Percentiles rank a stretch among this genome's conserved stretches.
Evolutionary conservation across 23 tunicate genomes (phyloP).

Genomic region (Botrylloides violaceus): DNA sequence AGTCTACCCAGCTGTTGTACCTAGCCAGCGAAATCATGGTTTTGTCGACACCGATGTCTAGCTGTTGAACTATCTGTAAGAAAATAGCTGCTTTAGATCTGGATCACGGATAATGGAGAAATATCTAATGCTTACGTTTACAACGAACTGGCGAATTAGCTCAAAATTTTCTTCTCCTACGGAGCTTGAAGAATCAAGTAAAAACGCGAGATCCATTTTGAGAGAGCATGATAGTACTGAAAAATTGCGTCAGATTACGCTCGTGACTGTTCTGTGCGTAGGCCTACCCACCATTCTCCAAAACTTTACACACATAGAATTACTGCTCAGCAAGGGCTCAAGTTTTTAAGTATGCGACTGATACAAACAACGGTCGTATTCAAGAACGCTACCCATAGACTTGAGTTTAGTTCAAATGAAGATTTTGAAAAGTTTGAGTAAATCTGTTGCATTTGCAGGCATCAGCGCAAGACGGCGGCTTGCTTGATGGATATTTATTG

Average conservation of each 20-base stretch:
- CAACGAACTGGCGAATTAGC: slow-evolving; percentile 52
- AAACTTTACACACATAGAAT: too few relatives aligned
- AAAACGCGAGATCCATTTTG: slow-evolving; percentile 39
- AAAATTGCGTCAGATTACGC: background rate
- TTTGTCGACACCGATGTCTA: slow-evolving; percentile 34
- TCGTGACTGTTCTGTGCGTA: too few relatives aligned
- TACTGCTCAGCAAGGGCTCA: too few relatives aligned
- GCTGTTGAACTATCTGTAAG: slow-evolving; percentile 39
- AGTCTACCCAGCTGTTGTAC: slow-evolving; percentile 76
- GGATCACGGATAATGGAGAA: background rate
- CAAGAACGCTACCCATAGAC: too few relatives aligned
- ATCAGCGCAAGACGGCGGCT: too few relatives aligned
- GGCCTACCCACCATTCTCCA: too few relatives aligned
- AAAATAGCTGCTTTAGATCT: background rate
- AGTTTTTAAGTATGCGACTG: too few relatives aligned
- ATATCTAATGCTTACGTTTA: slow-evolving; percentile 21
- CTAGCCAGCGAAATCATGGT: slow-evolving; percentile 50
- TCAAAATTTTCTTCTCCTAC: slow-evolving; percentile 74
- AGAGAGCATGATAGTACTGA: slow-evolving; percentile 22
- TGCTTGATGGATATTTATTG: too few relatives aligned
- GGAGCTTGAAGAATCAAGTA: slow-evolving; percentile 78
- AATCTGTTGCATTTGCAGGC: too few relatives aligned
- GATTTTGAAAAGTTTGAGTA: too few relatives aligned
- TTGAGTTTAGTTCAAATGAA: too few relatives aligned
- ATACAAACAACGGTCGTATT: too few relatives aligned